Evolutionary conservation across 2,888 invertebrate species (phyloP), one percentile per base, ranked within the genome.

Genomic region (Calameuta filiformis): DNA sequence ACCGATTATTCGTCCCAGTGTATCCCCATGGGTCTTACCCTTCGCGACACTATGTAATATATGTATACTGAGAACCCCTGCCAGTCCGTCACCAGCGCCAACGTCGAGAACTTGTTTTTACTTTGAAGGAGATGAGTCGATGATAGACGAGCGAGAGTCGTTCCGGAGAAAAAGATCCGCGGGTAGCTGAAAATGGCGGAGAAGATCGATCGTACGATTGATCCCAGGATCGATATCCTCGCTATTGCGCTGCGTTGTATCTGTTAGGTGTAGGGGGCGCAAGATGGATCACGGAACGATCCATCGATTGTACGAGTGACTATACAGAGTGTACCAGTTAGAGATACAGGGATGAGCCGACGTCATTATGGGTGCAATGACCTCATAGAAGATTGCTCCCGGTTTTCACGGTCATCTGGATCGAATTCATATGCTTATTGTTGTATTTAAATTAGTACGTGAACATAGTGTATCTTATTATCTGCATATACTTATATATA

Each of bases 81-180:
- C 33, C 31, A 12, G 71, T 71, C 71, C 4, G 33, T 71, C 71
- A 71, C 71, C 34, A 31, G 71, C 31, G 71, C 31, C 71, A 23
- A 71, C 71, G 9, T 71, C 71, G 71, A 71, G 71, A 71, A 71
- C 71, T 71, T 71, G 71, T 71, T 71, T 71, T 71, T 71, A 71
- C 71, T 31, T 34, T 12, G 71, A 12, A 31, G 71, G 71, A 71
- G 71, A 71, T 71, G 71, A 71, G 71, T 31, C 71, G 71, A 71
- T 71, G 71, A 71, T 71, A 71, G 71, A 71, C 71, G 71, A 31
- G 71, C 71, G 71, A 71, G 71, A 71, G 34, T 71, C 71, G 71
- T 34, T 71, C 31, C 33, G 31, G 31, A 34, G 71, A 71, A 71
- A 23, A 34, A 71, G 31, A 23, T 71, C 31, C 71, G 9, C 71